Base-by-base conservation (phyloP, 2,113 vertebrate species). In the Eleginops maclovinus region DNA sequence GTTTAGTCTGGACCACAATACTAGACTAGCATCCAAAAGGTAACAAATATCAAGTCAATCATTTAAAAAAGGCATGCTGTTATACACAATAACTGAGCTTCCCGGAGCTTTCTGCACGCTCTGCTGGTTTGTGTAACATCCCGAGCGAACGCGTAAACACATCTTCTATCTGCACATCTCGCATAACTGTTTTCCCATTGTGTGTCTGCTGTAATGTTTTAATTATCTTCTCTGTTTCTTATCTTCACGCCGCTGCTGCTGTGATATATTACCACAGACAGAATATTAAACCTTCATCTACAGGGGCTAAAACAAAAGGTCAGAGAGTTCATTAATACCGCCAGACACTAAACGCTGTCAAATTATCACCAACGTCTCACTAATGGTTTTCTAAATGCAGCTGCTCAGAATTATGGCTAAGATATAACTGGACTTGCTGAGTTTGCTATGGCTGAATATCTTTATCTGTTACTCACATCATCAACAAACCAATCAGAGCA, bases 201-300 rank as follows among this genome's bases (percentile, higher is more conserved):
- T 70, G 36, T 21, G 15, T 54, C 15, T 22, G 55, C 26, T 26
- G 3, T 55, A 47, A 21, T 14, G 60, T 49, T 75, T 60, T 72
- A 71, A 76, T 79, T 62, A 75, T 36, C 72, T 61, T 14, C 21
- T 21, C 21, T 36, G 47, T 77, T 82, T 73, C 26, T 63, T 28
- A 51, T 60, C 28, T 59, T 47, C 40, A 4, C 26, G 41, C 15
- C 19, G 17, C 36, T 15, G 75, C 36, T 12, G 75, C 70, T 28
- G 62, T 54, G 65, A 80, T 16, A 24, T 47, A 36, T 66, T 65
- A 46, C 65, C 47, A 17, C 54, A 22, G 56, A n/a, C n/a, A 36
- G 26, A 71, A 55, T 67, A 68, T 83, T 67, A 72, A 67, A 69
- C 76, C 69, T 59, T 83, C 53, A 72, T 76, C 72, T 76, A 24